phyloP scores from a whole-genome alignment of 64 coral and sea anemone genomes.

The Hydrozoanthus tunicans region DNA sequence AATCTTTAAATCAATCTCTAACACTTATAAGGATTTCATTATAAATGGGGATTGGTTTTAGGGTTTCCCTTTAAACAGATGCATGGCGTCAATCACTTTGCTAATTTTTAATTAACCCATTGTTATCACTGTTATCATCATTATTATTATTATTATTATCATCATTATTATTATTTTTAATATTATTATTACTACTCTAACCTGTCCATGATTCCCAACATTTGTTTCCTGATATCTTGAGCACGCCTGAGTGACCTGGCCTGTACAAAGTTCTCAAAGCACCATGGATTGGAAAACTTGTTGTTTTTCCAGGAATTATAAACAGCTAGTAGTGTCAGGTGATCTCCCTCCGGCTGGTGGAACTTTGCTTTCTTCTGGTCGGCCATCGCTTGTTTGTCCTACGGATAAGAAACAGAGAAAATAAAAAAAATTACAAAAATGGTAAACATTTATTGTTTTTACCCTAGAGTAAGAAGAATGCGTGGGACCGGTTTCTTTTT shows the following conservation, averaged over 20 bases:
- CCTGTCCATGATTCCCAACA: slow-evolving; percentile 99
- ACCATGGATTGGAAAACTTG: slow-evolving; percentile 99
- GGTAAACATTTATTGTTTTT: neutral
- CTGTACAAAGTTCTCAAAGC: slow-evolving; percentile 99
- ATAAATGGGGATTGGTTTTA: no score
- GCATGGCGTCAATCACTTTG: no score
- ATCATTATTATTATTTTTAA: no score
- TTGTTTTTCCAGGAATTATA: slow-evolving; percentile 99
- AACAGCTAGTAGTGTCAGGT: slow-evolving; percentile 91
- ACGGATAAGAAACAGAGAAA: neutral
- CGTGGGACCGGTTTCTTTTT: no score
- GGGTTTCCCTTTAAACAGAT: no score
- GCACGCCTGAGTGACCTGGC: slow-evolving; percentile 96
- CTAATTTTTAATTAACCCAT: no score
- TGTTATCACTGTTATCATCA: no score
- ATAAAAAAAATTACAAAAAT: no score
- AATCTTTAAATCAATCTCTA: no score
- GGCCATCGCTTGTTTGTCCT: slow-evolving; percentile 98
- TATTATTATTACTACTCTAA: neutral
- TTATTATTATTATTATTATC: no score
- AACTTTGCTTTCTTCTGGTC: slow-evolving; percentile 99
- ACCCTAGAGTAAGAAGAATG: no score
- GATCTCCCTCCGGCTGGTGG: slow-evolving; percentile 95
- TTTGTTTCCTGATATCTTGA: slow-evolving; percentile 98
- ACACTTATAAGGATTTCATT: no score